Conservation (phyloP, 2,888 invertebrate genomes). For the Torymus tubicola region DNA sequence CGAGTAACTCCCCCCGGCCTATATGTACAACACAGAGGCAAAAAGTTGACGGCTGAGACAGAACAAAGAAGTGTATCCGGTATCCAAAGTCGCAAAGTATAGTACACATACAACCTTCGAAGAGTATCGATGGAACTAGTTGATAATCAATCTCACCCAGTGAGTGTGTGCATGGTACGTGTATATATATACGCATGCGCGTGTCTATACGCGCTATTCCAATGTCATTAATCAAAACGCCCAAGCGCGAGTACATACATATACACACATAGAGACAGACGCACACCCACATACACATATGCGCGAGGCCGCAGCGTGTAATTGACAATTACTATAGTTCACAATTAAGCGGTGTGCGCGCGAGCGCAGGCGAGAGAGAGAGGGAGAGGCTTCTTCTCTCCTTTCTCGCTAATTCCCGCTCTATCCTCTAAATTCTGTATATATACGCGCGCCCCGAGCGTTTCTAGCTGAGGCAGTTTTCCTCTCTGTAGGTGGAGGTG, state of each 20-base stretch:
- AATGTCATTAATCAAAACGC: constrained; percentile 50
- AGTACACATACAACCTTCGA: constrained; percentile 1
- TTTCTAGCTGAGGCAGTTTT: constrained; percentile 20
- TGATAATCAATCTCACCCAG: constrained; percentile 43
- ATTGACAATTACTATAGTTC: constrained; percentile 52
- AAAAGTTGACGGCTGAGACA: background rate
- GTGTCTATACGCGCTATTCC: constrained; percentile 17
- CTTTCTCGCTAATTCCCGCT: background rate
- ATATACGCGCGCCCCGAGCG: constrained; percentile 6
- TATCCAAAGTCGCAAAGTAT: constrained; percentile 5
- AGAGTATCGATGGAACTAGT: constrained; percentile 43
- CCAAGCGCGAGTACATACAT: background rate
- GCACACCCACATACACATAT: background rate
- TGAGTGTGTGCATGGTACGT: background rate
- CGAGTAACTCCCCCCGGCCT: constrained; percentile 7
- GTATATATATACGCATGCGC: background rate
- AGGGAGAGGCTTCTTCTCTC: background rate
- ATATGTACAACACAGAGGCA: background rate
- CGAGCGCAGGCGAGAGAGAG: no score
- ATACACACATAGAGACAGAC: background rate
- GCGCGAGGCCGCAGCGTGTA: constrained; percentile 33
- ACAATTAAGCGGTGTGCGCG: constrained; percentile 31
- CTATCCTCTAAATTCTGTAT: constrained; percentile 7
- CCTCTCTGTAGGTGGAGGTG: background rate
- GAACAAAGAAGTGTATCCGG: constrained; percentile 17